Conservation (phyloP, 1,140 invertebrate genomes). For the Episyrphus balteatus region DNA sequence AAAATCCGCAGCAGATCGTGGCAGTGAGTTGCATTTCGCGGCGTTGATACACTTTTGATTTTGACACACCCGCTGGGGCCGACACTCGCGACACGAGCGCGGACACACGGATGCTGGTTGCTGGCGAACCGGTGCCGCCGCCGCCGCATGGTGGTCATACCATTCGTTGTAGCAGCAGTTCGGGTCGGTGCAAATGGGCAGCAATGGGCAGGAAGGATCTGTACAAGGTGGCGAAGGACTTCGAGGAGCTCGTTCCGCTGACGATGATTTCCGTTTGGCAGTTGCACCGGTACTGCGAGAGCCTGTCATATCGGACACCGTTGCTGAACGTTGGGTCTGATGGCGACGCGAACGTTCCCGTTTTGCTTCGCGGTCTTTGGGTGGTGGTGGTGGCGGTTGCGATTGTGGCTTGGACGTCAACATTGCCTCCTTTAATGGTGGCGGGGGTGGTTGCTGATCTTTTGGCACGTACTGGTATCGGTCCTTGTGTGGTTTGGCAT, state of each 20-base stretch:
- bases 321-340: slow-evolving; percentile 35
- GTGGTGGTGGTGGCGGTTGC: slow-evolving; percentile 3
- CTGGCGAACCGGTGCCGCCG: slow-evolving; percentile 1
- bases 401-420: not conserved
- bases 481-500: slow-evolving; percentile 32
- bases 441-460: slow-evolving; percentile 7
- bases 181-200: slow-evolving; percentile 36
- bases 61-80: slow-evolving; percentile 27
- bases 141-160: slow-evolving; percentile 8
- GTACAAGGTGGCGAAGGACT: slow-evolving; percentile 30
- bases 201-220: slow-evolving; percentile 31
- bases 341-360: slow-evolving; percentile 31
- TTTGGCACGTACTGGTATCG: slow-evolving; percentile 36
- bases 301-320: slow-evolving; percentile 32
- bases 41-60: slow-evolving; percentile 36
- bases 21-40: slow-evolving; percentile 38
- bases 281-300: slow-evolving; percentile 13
- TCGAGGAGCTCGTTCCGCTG: slow-evolving; percentile 30
- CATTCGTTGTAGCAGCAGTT: slow-evolving; percentile 32
- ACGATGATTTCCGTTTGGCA: slow-evolving; percentile 32
- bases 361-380: slow-evolving; percentile 13
- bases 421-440: not conserved
- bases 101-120: slow-evolving; percentile 15
- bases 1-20: slow-evolving; percentile 35
- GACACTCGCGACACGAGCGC: slow-evolving; percentile 32